phyloP scores from a whole-genome alignment of 1,140 invertebrate genomes.

The Penaeus japonicus region DNA sequence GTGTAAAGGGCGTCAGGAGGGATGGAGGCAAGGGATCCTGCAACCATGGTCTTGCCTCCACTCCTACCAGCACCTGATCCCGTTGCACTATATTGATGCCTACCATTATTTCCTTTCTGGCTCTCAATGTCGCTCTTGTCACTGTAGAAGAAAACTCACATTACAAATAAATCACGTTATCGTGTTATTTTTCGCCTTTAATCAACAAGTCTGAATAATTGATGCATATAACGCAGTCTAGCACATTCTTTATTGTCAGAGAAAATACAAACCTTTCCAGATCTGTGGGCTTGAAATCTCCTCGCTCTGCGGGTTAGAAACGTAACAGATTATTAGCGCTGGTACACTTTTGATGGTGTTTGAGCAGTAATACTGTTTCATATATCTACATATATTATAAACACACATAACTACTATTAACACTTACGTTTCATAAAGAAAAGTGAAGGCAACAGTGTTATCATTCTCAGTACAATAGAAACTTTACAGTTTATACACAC shows the following conservation, averaged over 20 bases:
- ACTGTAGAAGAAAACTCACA: not conserved
- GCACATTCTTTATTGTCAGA: not conserved
- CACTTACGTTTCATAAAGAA: no score
- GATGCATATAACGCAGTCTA: not conserved
- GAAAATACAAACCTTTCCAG: slow-evolving; percentile 66
- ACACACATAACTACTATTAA: not conserved
- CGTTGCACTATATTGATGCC: slow-evolving; percentile 17
- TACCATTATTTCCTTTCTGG: slow-evolving; percentile 49
- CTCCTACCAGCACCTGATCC: slow-evolving; percentile 22
- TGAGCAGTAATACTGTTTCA: no score
- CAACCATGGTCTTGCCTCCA: slow-evolving; percentile 12
- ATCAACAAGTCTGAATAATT: no score
- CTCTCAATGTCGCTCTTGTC: slow-evolving; percentile 47
- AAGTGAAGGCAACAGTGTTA: no score
- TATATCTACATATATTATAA: not conserved
- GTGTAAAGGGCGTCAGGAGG: slow-evolving; percentile 56
- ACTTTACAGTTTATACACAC: no score
- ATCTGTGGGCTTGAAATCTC: slow-evolving; percentile 69
- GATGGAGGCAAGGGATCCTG: slow-evolving; percentile 38
- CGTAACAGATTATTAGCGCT: no score
- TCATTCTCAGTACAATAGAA: no score
- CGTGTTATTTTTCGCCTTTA: no score
- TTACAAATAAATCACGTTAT: no score
- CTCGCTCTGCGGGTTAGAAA: slow-evolving; percentile 64
- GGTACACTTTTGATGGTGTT: no score